A percentile compares a stretch with the other conserved stretches of the same genome.
Conservation (phyloP, 2,888 invertebrate species). For the Athrips mouffetella region DNA sequence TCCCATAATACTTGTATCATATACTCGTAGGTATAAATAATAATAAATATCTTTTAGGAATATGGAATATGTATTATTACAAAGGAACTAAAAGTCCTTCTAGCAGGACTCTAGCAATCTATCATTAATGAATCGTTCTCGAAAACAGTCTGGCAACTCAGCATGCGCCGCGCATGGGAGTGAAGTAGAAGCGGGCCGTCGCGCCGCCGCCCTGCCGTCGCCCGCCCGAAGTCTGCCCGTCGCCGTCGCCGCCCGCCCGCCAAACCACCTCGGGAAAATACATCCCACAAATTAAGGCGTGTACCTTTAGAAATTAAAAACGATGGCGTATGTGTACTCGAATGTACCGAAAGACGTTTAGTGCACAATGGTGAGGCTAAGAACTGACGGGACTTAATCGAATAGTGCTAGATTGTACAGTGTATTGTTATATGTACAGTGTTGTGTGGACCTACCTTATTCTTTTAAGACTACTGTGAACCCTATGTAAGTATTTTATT, state of each 20-base stretch:
- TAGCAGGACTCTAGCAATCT: too few relatives aligned
- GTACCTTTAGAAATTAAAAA: conserved; percentile 27
- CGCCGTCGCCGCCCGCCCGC: conserved; percentile 31
- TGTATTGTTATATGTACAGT: conserved; percentile 26
- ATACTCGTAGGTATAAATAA: too few relatives aligned
- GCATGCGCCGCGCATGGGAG: conserved; percentile 39
- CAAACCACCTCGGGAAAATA: conserved; percentile 33
- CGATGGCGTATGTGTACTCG: conserved; percentile 25
- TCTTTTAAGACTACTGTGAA: conserved; percentile 36
- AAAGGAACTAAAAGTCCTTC: too few relatives aligned
- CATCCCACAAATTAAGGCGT: conserved; percentile 34
- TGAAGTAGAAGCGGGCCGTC: conserved; percentile 38
- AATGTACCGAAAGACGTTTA: neutral
- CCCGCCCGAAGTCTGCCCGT: neutral
- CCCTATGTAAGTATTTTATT: conserved; percentile 41
- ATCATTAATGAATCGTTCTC: too few relatives aligned
- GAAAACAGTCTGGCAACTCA: conserved; percentile 20
- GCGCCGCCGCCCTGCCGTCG: conserved; percentile 39
- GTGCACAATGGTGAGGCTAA: conserved; percentile 15
- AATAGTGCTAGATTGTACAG: conserved; percentile 31
- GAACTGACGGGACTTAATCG: conserved; percentile 21
- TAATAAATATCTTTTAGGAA: too few relatives aligned
- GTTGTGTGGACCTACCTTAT: conserved; percentile 31
- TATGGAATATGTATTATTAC: too few relatives aligned
- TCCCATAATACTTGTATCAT: too few relatives aligned